Conservation (phyloP, 2,113 vertebrate genomes). For the Cyphomyrus plagiostoma region DNA sequence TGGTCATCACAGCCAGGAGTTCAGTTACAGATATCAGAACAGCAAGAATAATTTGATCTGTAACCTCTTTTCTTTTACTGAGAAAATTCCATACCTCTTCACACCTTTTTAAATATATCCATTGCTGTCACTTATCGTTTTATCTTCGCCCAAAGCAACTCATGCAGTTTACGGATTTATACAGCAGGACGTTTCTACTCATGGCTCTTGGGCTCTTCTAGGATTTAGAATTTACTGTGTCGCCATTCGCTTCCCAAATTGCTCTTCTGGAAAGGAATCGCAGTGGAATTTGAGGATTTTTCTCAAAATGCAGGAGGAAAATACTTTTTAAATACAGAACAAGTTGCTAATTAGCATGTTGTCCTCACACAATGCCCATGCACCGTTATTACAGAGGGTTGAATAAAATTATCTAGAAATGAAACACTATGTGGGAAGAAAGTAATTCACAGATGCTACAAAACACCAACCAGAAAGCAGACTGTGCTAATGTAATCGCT, state of each 20-base stretch:
- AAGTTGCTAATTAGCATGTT: not conserved
- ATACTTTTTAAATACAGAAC: not conserved
- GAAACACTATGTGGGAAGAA: not conserved
- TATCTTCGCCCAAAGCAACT: not conserved
- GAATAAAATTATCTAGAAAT: not conserved
- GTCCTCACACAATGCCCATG: not conserved
- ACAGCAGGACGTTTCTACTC: not conserved
- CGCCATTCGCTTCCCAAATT: not conserved
- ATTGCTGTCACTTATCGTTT: not conserved
- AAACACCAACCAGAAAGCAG: not conserved
- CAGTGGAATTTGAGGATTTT: not conserved
- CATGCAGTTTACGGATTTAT: not conserved
- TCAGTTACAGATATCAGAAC: not conserved
- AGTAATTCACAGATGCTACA: not conserved
- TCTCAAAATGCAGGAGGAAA: not conserved
- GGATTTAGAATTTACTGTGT: not conserved
- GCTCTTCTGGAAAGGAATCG: not conserved
- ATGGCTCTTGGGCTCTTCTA: not conserved
- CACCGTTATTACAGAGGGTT: not conserved
- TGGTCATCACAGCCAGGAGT: not conserved
- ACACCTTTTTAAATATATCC: not conserved
- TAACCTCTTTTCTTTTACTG: not conserved
- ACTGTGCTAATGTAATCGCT: not conserved
- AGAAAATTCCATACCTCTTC: not conserved
- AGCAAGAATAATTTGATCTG: not conserved